Base-by-base conservation (phyloP, 1,140 invertebrate species). In the Drosophila nigrodunni region DNA sequence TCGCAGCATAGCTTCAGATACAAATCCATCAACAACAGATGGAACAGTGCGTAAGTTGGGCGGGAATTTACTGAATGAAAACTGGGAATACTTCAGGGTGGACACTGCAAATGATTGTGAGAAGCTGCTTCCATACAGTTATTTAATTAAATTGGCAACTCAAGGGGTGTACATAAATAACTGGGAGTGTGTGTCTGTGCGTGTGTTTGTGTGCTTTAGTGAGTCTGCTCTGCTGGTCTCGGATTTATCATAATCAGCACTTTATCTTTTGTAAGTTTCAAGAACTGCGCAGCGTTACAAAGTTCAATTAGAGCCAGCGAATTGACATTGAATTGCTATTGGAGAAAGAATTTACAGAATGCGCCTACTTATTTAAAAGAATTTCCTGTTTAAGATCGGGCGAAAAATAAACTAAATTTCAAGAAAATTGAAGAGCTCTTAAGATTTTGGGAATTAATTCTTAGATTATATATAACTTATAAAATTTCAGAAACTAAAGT, bases 101-200 rank as follows among this genome's bases (percentile, higher is more conserved):
- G 18, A 49, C 34, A 52, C 47, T 59, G 34, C 54, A 64, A 89
- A 88, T 88, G 70, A 88, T 78, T 88, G 83, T 88, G 83, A 89
- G 83, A 89, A 88, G 74, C 69, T 55, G 25, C 25, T 62, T 55
- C 44, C 34, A 62, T 74, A 71, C 72, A 62, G 77, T 87, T 79
- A 88, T 87, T 74, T 74, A 88, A 74, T 88, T 88, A 73, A 88
- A 83, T 88, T 88, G 80, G 52, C 83, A 88, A 80, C 76, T 81
- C 70, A 83, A 82, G 77, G 73, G 82, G 65, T 71, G 59, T 66
- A 37, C 18, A 18, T 62, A 34, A 41, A 34, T 35, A 11, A 21
- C 9, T 39, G 46, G 44, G 7, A 44, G 44, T 59, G 46, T 39
- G 54, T 43, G 46, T 59, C 15, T 34, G 47, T 13, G 13, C 43